phyloP scores from a whole-genome alignment of 2,888 invertebrate species.

The Hirtodrosophila alboralis region DNA sequence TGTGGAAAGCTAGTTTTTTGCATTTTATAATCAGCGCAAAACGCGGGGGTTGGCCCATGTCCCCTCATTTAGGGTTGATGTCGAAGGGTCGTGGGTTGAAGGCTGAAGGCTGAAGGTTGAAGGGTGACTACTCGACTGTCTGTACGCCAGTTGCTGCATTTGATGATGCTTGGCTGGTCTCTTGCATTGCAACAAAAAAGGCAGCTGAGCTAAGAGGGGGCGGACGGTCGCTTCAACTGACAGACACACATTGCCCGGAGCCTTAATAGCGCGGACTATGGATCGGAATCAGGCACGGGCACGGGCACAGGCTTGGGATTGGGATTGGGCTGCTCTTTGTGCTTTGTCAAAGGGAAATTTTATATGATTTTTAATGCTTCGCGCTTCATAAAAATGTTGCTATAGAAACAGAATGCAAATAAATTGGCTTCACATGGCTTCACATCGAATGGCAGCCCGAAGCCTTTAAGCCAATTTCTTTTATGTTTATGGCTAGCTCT shows the following conservation, averaged over 20 bases:
- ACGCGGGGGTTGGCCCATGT: constrained; percentile 54
- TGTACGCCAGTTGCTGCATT: constrained; percentile 57
- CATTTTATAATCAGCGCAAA: constrained; percentile 70
- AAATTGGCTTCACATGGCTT: constrained; percentile 62
- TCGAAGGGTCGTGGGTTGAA: constrained; percentile 24
- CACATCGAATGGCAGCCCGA: constrained; percentile 40
- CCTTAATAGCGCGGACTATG: constrained; percentile 60
- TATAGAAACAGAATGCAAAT: constrained; percentile 55
- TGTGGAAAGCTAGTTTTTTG: constrained; percentile 70
- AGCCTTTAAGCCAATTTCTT: constrained; percentile 68
- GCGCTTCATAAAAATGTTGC: constrained; percentile 72
- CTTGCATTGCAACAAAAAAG: constrained; percentile 29
- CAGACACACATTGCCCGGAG: constrained; percentile 54
- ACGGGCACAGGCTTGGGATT: constrained; percentile 11
- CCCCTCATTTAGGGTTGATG: constrained; percentile 49
- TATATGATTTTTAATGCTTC: constrained; percentile 73
- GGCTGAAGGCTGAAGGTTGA: constrained; percentile 24
- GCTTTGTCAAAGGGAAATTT: constrained; percentile 68
- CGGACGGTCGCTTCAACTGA: constrained; percentile 5
- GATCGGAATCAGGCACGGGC: constrained; percentile 28
- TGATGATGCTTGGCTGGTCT: constrained; percentile 46
- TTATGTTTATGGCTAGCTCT: constrained; percentile 43
- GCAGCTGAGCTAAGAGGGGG: constrained; percentile 17
- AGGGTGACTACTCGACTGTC: constrained; percentile 31
- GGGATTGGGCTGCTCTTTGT: constrained; percentile 54